These are phyloP conservation scores for Dimorphilus gyrociliatus DNA, from an alignment of 2,888 invertebrate species.

Conservation along the genomic window DNA sequence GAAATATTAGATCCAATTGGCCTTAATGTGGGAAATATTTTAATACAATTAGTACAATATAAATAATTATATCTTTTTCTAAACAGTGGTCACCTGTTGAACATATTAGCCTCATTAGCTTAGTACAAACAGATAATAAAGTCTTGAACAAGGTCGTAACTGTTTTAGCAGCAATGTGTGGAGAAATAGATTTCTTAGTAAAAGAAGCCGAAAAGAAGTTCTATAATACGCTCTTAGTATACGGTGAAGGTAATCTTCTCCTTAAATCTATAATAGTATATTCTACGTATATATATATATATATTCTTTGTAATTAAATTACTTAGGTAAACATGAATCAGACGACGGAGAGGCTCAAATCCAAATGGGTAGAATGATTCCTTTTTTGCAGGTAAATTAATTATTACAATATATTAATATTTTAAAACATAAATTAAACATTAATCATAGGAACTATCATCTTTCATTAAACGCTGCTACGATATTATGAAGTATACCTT, in stretches of 20 bases:
- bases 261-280: too few relatives aligned
- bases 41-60: not conserved
- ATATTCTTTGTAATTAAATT: not conserved
- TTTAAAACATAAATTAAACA: slow-evolving; percentile 2
- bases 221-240: slow-evolving; percentile 48
- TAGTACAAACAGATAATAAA: slow-evolving; percentile 67
- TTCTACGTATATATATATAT: not conserved
- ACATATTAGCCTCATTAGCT: slow-evolving; percentile 48
- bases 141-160: slow-evolving; percentile 52
- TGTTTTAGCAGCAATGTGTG: slow-evolving; percentile 59
- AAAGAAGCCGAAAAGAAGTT: slow-evolving; percentile 48
- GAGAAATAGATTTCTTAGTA: slow-evolving; percentile 54
- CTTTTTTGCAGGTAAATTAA: slow-evolving; percentile 36
- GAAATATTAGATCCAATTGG: slow-evolving; percentile 36
- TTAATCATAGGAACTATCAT: slow-evolving; percentile 43
- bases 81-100: slow-evolving; percentile 45
- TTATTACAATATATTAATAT: slow-evolving; percentile 1
- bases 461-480: slow-evolving; percentile 53
- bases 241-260: slow-evolving; percentile 56
- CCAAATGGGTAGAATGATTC: slow-evolving; percentile 41
- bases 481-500: slow-evolving; percentile 55
- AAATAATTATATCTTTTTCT: slow-evolving; percentile 1
- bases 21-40: slow-evolving; percentile 23
- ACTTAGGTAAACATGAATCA: slow-evolving; percentile 17
- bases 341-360: slow-evolving; percentile 41